Evolutionary conservation across 2,888 invertebrate genomes (phyloP), one percentile per base, ranked within the genome.

Genomic region (Ichneumon xanthorius): DNA sequence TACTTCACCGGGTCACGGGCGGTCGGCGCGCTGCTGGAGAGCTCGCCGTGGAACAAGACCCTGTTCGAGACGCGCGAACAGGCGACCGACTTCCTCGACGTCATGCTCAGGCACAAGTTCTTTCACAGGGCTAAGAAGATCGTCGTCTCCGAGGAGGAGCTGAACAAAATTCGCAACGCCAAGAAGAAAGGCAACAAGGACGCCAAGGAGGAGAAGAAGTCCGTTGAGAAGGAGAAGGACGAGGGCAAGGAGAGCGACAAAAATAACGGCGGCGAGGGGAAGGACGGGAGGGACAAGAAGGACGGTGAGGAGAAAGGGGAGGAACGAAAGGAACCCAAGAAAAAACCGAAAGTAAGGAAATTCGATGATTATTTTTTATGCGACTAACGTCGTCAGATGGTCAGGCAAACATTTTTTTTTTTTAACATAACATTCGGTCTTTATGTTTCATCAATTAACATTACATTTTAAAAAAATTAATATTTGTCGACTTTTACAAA

Each of bases 1-100:
- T 99, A 99, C 94, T 99, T 99, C 92, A 98, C 98, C 88, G 98
- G 98, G 96, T 95, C 96, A 86, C 98, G 98, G 93, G 99, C 99
- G 0, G 96, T 99, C 16, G 99, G 99, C 93, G 97, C 97, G 0
- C 94, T 99, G 7, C 94, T 99, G 93, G 97, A 97, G 63, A 92
- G 89, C 48, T 99, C 99, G 0, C 97, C 98, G 93, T 99, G 98
- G 96, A 97, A 96, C 83, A 96, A 96, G 73, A 96, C 97, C 0
- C 93, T 97, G 63, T 99, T 99, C 94, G 96, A 97, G 33, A 97
- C 97, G 6, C 96, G 99, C 61, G 96, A 96, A 90, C 97, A 97
- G 79, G 97, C 97, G 83, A 96, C 97, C 0, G 96, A 97, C 85
- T 98, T 96, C 92, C 94, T 98, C 86, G 97, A 98, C 90, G 94